Conservation (phyloP, 2,888 invertebrate genomes). For the Nesidiocoris tenuis region DNA sequence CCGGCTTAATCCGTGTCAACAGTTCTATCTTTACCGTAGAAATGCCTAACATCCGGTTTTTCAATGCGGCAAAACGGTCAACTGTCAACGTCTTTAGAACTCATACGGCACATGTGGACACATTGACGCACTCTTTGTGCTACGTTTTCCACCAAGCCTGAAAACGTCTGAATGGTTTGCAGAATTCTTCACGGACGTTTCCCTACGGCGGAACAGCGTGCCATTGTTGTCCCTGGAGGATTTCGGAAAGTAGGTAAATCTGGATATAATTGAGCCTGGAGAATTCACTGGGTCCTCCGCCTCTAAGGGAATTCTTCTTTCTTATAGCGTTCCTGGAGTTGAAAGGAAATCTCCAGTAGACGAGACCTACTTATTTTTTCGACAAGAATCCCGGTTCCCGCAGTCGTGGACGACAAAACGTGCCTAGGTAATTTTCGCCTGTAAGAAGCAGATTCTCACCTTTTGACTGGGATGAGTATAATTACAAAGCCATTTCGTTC, state of each 20-base stretch:
- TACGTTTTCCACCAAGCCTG: neutral
- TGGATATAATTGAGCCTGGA: conserved; percentile 13
- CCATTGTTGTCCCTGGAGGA: neutral
- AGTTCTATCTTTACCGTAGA: too few relatives aligned
- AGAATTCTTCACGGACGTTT: conserved; percentile 20
- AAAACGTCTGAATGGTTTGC: neutral
- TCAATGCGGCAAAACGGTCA: neutral
- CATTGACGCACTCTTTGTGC: neutral
- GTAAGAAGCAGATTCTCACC: too few relatives aligned
- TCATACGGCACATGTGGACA: neutral
- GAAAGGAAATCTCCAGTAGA: neutral
- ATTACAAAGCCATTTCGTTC: too few relatives aligned
- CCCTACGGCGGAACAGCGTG: neutral
- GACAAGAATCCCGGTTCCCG: neutral
- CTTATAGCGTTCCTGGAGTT: neutral
- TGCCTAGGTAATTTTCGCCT: neutral
- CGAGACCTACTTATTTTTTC: conserved; percentile 24
- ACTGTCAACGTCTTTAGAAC: neutral
- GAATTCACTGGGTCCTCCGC: neutral
- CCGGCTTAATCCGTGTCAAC: too few relatives aligned
- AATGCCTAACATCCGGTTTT: too few relatives aligned
- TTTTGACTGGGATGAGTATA: too few relatives aligned
- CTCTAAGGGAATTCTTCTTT: neutral
- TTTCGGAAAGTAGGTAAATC: conserved; percentile 28
- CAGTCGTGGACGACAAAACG: neutral